Evolutionary conservation across 2,797 vertebrate species (phyloP), one percentile per base, ranked within the genome.

Genomic region (Nannoperca obscura): DNA sequence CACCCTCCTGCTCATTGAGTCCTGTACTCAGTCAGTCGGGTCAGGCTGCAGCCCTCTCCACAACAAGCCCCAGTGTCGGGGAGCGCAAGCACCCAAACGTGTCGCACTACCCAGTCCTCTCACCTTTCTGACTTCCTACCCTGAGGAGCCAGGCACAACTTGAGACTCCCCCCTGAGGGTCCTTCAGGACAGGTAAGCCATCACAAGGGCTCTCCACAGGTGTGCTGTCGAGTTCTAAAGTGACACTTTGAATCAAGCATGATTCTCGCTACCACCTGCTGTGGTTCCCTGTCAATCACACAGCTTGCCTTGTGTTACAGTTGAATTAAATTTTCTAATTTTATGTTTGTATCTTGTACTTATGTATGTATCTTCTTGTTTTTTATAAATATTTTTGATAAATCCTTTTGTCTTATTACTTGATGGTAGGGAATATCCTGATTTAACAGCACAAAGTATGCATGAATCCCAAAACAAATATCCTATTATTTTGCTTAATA

Each of bases 1-100:
- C 89, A 90, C 88, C 90, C 87, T 86, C 77, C 71, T 82, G 79
- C 60, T 50, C 88, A 87, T 53, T 78, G 88, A 86, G 77, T 82
- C 86, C 24, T 27, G 1, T 27, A 69, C 72, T 87, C 71, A 58
- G 60, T 84, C 64, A 50, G 73, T 47, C 7, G 13, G 71, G 73
- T 77, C 74, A 74, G 57, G 63, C 82, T 54, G 38, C 76, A 74
- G 79, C 78, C 84, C 81, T 82, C 78, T 82, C 78, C 81, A 79
- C 74, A 84, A 93, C 93, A 4, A 91, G 88, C 93, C 89, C 92
- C 89, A 62, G 93, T 91, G 83, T 89, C 83, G 78, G 93, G 94
- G 92, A 96, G 93, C 91, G 88, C 91, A 87, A 92, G 91, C 92
- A 90, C 90, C 93, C 89, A 90, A 90, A 88, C 93, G 87, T 89